These are phyloP conservation scores for Bathynomus jamesi DNA, from an alignment of 1,140 invertebrate genomes.

Conservation along the genomic window DNA sequence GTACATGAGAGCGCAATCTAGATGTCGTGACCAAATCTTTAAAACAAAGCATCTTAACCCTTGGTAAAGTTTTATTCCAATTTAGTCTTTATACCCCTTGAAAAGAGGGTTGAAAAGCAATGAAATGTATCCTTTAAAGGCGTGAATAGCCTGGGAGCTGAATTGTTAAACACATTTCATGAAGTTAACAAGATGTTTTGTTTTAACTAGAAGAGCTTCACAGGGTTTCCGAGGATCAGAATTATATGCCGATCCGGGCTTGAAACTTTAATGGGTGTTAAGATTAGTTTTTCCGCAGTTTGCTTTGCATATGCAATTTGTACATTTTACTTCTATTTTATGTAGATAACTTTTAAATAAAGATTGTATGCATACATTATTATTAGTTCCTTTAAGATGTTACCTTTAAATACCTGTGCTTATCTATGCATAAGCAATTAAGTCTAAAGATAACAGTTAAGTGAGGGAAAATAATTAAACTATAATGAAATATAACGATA, in stretches of 20 bases:
- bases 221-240: not conserved
- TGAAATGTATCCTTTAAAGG: not conserved
- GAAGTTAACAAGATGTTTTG: not conserved
- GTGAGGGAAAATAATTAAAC: no score
- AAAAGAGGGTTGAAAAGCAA: not conserved
- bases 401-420: no score
- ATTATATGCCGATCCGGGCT: not conserved
- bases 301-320: not conserved
- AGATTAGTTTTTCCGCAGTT: not conserved
- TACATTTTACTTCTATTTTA: no score
- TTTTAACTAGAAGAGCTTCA: not conserved
- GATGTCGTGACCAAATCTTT: not conserved
- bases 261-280: not conserved
- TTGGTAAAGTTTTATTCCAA: not conserved
- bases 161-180: conserved; percentile 1
- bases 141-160: not conserved
- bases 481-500: no score
- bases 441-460: no score
- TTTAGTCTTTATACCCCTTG: not conserved
- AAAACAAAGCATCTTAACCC: not conserved
- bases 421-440: no score
- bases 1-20: not conserved
- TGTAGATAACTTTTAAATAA: no score
- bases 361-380: no score
- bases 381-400: no score